Conservation (phyloP, 1,140 invertebrate genomes). For the Triops longicaudatus region DNA sequence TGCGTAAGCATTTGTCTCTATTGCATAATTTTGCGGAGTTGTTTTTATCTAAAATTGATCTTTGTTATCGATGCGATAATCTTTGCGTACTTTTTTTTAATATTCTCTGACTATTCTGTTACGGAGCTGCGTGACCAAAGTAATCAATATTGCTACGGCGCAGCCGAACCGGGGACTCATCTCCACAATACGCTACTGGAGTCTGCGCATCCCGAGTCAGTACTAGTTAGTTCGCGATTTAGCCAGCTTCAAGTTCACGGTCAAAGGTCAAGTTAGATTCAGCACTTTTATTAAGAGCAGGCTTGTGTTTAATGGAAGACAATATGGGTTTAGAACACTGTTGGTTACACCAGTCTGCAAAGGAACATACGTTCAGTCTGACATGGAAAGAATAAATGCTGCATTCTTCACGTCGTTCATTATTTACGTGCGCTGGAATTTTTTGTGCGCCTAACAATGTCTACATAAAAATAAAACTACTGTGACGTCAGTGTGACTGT, state of each 20-base stretch:
- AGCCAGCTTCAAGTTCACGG: neutral
- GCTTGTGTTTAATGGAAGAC: neutral
- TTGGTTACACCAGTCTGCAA: no score
- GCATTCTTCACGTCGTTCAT: no score
- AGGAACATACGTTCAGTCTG: no score
- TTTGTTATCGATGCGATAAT: neutral
- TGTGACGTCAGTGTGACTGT: no score
- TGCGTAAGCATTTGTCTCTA: neutral
- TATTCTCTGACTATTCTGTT: neutral
- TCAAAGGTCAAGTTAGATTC: neutral
- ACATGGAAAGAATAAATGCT: no score
- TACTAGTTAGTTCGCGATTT: neutral
- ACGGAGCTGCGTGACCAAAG: neutral
- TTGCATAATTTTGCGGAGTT: neutral
- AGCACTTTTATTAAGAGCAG: neutral
- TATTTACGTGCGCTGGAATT: no score
- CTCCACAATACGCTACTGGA: neutral
- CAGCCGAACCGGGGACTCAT: neutral
- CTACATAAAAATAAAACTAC: no score
- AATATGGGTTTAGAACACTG: neutral
- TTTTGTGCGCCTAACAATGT: no score
- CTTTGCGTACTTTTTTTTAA: neutral
- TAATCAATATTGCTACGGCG: neutral
- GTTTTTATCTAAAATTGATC: neutral
- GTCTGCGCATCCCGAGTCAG: neutral